Evolutionary conservation across 1,140 invertebrate genomes (phyloP).

Genomic region (Drosophila neocordata): DNA sequence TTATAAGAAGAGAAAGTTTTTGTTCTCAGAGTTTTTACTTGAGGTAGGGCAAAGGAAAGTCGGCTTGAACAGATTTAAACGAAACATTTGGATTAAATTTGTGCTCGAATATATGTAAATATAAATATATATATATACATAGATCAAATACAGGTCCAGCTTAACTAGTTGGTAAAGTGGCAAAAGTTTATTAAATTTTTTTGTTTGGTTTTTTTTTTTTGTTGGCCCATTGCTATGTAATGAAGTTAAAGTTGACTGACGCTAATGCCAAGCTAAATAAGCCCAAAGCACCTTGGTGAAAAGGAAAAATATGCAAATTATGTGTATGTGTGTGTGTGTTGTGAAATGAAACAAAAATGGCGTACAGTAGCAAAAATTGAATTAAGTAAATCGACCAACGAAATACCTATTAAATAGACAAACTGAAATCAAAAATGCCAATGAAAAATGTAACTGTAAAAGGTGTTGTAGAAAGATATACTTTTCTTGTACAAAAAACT

Average conservation of each 20-base stretch:
- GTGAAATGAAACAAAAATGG: conserved; percentile 1
- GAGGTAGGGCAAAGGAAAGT: not conserved
- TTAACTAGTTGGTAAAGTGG: conserved; percentile 2
- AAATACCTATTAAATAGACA: not conserved
- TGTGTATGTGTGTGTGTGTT: not conserved
- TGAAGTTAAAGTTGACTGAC: not conserved
- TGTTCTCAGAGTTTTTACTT: too few species aligned
- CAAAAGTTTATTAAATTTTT: conserved; percentile 10
- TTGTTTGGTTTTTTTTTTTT: not conserved
- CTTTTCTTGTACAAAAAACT: too few species aligned
- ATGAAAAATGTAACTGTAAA: too few species aligned
- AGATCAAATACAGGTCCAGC: not conserved
- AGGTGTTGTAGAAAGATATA: too few species aligned
- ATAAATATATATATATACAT: not conserved
- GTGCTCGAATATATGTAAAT: not conserved
- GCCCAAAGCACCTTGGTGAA: conserved; percentile 10
- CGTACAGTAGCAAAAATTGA: not conserved
- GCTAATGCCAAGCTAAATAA: conserved; percentile 13
- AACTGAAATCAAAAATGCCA: too few species aligned
- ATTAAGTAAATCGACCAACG: not conserved
- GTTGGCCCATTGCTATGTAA: not conserved
- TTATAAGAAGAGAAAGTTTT: too few species aligned
- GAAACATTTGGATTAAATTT: not conserved
- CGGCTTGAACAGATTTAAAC: not conserved
- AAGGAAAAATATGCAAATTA: conserved; percentile 12